Base-by-base conservation (phyloP, 2,113 vertebrate genomes). In the Seriola rivoliana region DNA sequence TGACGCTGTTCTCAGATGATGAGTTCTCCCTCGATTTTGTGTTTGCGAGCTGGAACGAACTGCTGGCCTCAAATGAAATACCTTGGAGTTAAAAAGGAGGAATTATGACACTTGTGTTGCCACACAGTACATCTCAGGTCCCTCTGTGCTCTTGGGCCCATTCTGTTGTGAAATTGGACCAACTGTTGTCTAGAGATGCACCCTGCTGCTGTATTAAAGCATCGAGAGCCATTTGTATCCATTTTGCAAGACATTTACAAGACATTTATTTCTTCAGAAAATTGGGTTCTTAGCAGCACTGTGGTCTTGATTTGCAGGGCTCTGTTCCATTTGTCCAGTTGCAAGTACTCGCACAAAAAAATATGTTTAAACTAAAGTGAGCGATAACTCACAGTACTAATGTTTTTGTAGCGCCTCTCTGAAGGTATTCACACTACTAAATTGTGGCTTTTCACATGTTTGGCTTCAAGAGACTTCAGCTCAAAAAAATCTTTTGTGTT, bases 141-240 rank as follows among this genome's bases (percentile, higher is more conserved):
- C 81, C 17, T 21, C 78, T 86, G 82, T 87, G 87, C 88, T 87
- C 81, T 70, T 71, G 73, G 86, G 82, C 63, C 78, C 71, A 55
- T 86, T 90, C 84, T 89, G 80, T 92, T 84, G 72, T 86, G 75
- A 89, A 90, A 93, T 74, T 82, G 78, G 80, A 91, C 89, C 88
- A 89, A 89, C 78, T 86, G 88, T 81, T 90, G 78, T 90, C 85
- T 81, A 55, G 81, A 88, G 91, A 89, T 86, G 84, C 85, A 70
- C 78, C 85, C 83, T 71, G 85, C 89, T 86, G 89, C 78, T 80
- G 73, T 64, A 82, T 85, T 89, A 83, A 88, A 78, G 52, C 63
- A 82, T 46, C 59, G 62, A 70, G 40, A 81, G 59, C 78, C 74
- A 71, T 92, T 90, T 90, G 64, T 87, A 70, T 85, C 50, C 40